Conservation (phyloP, 2,113 vertebrate genomes). For the Cyprinodon brontotheroides region DNA sequence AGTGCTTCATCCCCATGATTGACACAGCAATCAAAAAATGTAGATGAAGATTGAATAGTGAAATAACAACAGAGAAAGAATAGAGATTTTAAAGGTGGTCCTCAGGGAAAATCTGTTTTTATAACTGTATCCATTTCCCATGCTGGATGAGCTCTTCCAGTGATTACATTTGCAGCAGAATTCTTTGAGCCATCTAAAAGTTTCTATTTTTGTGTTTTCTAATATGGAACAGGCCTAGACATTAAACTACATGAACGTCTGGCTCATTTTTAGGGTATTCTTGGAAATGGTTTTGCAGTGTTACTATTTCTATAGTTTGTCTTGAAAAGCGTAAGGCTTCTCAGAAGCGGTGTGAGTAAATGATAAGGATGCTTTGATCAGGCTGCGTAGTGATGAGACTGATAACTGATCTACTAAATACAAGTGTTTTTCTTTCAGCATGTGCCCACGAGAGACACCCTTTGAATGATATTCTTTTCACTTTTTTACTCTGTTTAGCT, state of each 20-base stretch:
- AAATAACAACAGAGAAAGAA: background rate
- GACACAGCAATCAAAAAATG: no score
- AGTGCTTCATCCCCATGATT: no score
- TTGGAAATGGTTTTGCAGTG: constrained; percentile 8
- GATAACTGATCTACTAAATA: constrained; percentile 10
- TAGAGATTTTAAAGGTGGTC: background rate
- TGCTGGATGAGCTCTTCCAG: background rate
- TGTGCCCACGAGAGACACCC: constrained; percentile 2
- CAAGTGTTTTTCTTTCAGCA: background rate
- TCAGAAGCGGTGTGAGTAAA: background rate
- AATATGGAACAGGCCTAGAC: no score
- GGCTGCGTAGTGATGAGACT: constrained; percentile 18
- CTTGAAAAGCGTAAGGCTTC: background rate
- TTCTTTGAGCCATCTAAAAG: background rate
- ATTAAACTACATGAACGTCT: background rate
- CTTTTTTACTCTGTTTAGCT: background rate
- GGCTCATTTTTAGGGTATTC: background rate
- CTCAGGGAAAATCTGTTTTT: background rate
- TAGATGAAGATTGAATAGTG: background rate
- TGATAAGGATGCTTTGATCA: constrained; percentile 22
- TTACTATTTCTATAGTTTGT: constrained; percentile 7
- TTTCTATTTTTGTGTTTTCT: background rate
- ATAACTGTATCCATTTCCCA: background rate
- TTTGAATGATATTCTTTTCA: constrained; percentile 1
- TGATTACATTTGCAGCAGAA: background rate